Conservation (phyloP, 1,140 invertebrate genomes). For the Scaptomyza montana region DNA sequence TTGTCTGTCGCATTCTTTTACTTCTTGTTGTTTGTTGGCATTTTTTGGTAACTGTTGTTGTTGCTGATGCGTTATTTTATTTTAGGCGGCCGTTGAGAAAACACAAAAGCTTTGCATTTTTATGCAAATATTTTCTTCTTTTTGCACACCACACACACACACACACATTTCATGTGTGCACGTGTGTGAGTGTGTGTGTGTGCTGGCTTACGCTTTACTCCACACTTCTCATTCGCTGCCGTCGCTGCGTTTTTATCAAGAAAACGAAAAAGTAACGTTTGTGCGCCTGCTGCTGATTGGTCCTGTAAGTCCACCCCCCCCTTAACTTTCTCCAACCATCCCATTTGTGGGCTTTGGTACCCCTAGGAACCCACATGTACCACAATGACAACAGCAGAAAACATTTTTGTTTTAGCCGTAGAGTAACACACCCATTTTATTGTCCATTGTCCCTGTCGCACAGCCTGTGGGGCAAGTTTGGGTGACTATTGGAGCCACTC, state of each 20-base stretch:
- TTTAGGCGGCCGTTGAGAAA: constrained; percentile 70
- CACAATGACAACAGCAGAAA: constrained; percentile 41
- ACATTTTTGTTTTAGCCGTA: constrained; percentile 74
- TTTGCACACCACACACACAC: constrained; percentile 4
- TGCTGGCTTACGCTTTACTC: constrained; percentile 52
- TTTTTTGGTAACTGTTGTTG: constrained; percentile 14
- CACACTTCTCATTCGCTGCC: constrained; percentile 77
- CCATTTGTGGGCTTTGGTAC: not conserved
- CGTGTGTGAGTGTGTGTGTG: constrained; percentile 22
- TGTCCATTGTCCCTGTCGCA: constrained; percentile 43
- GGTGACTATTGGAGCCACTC: constrained; percentile 14
- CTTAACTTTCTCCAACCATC: too few species aligned
- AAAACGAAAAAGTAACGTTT: constrained; percentile 75
- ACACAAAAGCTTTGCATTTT: constrained; percentile 71
- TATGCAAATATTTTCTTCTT: constrained; percentile 35
- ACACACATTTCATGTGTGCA: not conserved
- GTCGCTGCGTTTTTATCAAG: constrained; percentile 66
- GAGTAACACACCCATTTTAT: constrained; percentile 76
- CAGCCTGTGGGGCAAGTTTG: not conserved
- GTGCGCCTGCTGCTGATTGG: constrained; percentile 71
- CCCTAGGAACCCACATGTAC: constrained; percentile 20
- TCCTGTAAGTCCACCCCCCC: constrained; percentile 36
- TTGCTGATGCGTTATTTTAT: constrained; percentile 59
- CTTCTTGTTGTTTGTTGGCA: constrained; percentile 59
- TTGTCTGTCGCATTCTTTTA: constrained; percentile 57